Evolutionary conservation across 2,797 vertebrate genomes (phyloP).

Genomic region (Sebastes wilsoni): DNA sequence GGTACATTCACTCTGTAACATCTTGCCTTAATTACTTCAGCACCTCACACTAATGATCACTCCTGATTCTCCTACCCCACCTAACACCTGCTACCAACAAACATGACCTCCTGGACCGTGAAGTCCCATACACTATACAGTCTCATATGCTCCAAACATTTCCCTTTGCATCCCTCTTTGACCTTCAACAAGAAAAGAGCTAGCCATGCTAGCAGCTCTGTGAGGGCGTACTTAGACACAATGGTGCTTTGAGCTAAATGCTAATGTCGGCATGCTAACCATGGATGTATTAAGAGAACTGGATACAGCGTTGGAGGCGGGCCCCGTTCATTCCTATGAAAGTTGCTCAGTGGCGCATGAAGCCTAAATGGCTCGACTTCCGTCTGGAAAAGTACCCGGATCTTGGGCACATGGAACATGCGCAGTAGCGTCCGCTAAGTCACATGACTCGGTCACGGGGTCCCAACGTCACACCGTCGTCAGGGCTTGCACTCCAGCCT

Average conservation of each 20-base stretch:
- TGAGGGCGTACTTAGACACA: neutral
- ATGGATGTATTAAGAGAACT: no score
- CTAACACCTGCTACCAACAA: neutral
- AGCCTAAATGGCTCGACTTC: no score
- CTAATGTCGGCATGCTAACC: neutral
- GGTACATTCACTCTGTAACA: neutral
- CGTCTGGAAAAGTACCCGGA: no score
- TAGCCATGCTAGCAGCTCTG: neutral
- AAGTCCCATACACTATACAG: neutral
- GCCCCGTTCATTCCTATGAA: no score
- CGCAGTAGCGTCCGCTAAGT: no score
- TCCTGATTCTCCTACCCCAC: neutral
- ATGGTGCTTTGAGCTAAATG: neutral
- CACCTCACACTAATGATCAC: neutral
- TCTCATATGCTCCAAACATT: neutral
- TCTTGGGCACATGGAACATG: no score
- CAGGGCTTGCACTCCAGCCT: no score
- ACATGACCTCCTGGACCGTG: neutral
- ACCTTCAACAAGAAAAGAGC: constrained; percentile 24
- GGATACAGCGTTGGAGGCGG: no score
- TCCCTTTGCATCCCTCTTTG: constrained; percentile 15
- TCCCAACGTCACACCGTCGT: no score
- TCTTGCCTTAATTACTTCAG: neutral
- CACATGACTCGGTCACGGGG: no score
- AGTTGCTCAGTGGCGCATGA: no score